A percentile compares a stretch with the other conserved stretches of the same genome.
These are phyloP conservation scores for Microctonus hyperodae DNA, from an alignment of 2,888 invertebrate genomes.

Conservation along the genomic window DNA sequence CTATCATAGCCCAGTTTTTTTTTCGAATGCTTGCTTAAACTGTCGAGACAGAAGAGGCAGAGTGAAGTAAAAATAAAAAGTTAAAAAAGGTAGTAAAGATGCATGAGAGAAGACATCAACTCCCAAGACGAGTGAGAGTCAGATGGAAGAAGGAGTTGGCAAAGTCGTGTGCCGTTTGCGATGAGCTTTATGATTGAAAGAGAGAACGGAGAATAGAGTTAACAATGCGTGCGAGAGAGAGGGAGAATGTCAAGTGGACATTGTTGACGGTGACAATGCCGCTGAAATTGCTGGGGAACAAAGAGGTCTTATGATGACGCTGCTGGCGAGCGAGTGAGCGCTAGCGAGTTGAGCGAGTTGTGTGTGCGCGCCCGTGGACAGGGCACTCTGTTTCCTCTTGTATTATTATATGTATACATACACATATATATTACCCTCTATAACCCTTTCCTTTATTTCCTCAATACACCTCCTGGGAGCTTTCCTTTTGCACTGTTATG, in stretches of 20 bases:
- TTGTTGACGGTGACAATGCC: slow-evolving; percentile 64
- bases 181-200: slow-evolving; percentile 61
- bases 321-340: slow-evolving; percentile 53
- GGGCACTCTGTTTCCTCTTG: slow-evolving; percentile 33
- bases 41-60: slow-evolving; percentile 14
- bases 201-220: slow-evolving; percentile 51
- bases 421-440: slow-evolving; percentile 30
- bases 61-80: slow-evolving; percentile 15
- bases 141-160: slow-evolving; percentile 23
- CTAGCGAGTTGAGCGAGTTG: slow-evolving; percentile 51
- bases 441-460: slow-evolving; percentile 24
- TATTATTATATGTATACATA: too few species aligned
- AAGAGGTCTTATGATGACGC: slow-evolving; percentile 63
- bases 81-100: slow-evolving; percentile 16
- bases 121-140: slow-evolving; percentile 11
- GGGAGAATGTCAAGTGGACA: slow-evolving; percentile 63
- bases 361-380: slow-evolving; percentile 45
- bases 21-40: slow-evolving; percentile 13
- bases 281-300: slow-evolving; percentile 64
- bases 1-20: slow-evolving; percentile 1
- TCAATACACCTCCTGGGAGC: background rate
- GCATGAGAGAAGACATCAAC: slow-evolving; percentile 18
- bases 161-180: slow-evolving; percentile 43
- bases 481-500: background rate
- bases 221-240: slow-evolving; percentile 59